phyloP scores from a whole-genome alignment of 2,113 vertebrate genomes.

The Lasiurus cinereus region DNA sequence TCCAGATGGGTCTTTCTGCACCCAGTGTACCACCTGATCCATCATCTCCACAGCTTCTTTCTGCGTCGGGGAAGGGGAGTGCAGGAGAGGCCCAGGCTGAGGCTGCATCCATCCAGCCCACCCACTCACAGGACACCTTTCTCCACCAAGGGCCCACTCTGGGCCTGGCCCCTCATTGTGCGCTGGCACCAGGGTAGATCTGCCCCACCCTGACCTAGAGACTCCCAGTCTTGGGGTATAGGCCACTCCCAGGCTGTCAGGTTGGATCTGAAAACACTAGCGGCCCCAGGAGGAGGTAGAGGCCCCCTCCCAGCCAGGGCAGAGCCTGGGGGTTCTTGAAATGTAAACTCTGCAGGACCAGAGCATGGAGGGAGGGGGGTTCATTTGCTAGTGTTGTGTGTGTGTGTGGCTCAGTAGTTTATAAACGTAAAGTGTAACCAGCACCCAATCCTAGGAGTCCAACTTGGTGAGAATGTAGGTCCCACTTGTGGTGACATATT shows the following conservation, averaged over 20 bases:
- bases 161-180: accelerated
- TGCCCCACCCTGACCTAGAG: neutral
- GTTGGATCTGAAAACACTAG: neutral
- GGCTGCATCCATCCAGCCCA: neutral
- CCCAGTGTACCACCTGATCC: constrained; percentile 91
- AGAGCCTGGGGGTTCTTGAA: too few species aligned
- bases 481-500: too few species aligned
- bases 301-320: too few species aligned
- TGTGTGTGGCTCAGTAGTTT: too few species aligned
- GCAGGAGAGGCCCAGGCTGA: neutral
- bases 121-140: neutral
- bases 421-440: too few species aligned
- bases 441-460: too few species aligned
- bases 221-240: neutral
- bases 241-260: neutral
- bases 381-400: too few species aligned
- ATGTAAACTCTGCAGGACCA: too few species aligned
- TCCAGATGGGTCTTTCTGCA: constrained; percentile 88
- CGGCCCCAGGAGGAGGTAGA: neutral
- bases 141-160: neutral
- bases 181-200: neutral
- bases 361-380: too few species aligned
- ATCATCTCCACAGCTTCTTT: constrained; percentile 90
- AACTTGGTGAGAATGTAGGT: too few species aligned
- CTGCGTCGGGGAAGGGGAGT: constrained; percentile 74